Percentiles rank a stretch among this genome's conserved stretches.
Conservation (phyloP, 2,888 invertebrate species). For the Latrodectus hesperus region DNA sequence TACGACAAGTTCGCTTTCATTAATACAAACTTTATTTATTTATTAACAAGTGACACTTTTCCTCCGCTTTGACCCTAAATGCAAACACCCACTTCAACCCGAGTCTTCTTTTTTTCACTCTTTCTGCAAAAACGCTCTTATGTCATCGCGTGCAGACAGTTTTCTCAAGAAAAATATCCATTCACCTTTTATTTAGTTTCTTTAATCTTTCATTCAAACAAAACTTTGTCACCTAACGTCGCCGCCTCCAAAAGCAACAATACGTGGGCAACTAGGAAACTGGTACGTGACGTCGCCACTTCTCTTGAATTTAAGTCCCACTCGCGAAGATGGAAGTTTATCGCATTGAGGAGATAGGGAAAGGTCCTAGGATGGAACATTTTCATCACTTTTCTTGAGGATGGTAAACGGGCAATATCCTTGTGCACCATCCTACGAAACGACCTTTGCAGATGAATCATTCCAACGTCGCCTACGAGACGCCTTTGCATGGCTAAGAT, state of each 20-base stretch:
- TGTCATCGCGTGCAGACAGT: background rate
- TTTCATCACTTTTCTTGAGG: conserved; percentile 1
- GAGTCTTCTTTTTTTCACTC: background rate
- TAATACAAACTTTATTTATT: background rate
- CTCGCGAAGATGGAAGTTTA: background rate
- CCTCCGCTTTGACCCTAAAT: background rate
- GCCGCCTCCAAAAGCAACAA: conserved; percentile 2
- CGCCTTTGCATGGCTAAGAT: background rate
- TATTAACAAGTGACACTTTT: background rate
- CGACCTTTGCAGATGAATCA: conserved; percentile 63
- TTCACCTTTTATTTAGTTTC: background rate
- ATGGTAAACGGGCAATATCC: conserved; percentile 23
- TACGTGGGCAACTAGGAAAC: background rate
- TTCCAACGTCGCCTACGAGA: conserved; percentile 21
- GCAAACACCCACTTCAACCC: background rate
- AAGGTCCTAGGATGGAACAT: background rate
- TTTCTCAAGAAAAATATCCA: background rate
- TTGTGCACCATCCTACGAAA: conserved; percentile 55
- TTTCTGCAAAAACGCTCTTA: background rate
- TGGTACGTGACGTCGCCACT: conserved; percentile 1
- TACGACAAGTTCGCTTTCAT: too few relatives aligned
- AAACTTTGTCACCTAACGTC: background rate
- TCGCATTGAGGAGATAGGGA: background rate
- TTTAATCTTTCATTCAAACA: background rate
- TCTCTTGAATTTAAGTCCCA: background rate